Evolutionary conservation across 2,888 invertebrate genomes (phyloP).

Genomic region (Steinernema scapterisci): DNA sequence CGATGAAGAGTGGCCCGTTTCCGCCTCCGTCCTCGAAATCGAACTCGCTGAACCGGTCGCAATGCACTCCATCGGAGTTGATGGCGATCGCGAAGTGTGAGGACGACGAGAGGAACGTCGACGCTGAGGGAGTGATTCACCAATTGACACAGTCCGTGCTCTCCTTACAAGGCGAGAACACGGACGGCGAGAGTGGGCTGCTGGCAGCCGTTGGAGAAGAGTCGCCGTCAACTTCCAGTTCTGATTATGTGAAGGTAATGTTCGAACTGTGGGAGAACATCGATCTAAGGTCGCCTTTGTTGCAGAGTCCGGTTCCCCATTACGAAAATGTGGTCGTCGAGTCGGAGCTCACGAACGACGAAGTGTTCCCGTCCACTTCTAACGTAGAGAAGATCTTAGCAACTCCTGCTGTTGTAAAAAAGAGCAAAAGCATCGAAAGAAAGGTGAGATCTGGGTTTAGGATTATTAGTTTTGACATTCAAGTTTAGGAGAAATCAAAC

Average conservation of each 20-base stretch:
- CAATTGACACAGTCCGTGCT: slow-evolving; percentile 48
- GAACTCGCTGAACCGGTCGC: slow-evolving; percentile 51
- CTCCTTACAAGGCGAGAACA: slow-evolving; percentile 30
- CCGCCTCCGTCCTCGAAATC: slow-evolving; percentile 57
- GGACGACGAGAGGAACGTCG: slow-evolving; percentile 53
- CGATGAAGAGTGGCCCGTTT: slow-evolving; percentile 60
- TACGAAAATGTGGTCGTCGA: slow-evolving; percentile 18
- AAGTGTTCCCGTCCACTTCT: background rate
- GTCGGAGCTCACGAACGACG: slow-evolving; percentile 2
- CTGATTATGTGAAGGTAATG: background rate
- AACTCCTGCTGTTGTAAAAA: background rate
- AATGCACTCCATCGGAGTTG: slow-evolving; percentile 45
- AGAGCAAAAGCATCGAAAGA: slow-evolving; percentile 20
- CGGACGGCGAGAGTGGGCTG: background rate
- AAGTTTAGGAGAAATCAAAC: background rate
- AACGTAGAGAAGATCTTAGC: background rate
- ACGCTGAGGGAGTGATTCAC: slow-evolving; percentile 56
- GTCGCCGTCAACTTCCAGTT: slow-evolving; percentile 30
- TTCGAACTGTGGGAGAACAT: background rate
- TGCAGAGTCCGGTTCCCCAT: background rate
- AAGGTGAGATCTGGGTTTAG: background rate
- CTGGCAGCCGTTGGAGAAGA: slow-evolving; percentile 42
- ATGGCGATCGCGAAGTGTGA: slow-evolving; percentile 49
- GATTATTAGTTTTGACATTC: background rate
- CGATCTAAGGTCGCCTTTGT: background rate